Conservation (phyloP, 2,797 vertebrate species). For the Cercopithecus hamlyni region DNA sequence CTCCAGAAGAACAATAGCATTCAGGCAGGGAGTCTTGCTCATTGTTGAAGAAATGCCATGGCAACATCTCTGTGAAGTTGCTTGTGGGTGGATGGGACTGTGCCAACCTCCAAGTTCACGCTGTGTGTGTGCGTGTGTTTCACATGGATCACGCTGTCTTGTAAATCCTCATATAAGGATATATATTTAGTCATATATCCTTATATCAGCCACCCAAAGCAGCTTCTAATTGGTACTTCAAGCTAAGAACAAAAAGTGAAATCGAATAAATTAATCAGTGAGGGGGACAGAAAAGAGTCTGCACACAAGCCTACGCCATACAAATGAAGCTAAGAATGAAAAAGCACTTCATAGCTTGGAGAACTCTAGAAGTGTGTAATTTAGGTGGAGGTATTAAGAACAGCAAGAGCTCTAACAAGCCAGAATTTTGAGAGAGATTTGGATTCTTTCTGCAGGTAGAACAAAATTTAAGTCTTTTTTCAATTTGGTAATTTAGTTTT, state of each 20-base stretch:
- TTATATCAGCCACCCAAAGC: background rate
- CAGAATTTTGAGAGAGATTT: background rate
- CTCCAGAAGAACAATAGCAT: slow-evolving; percentile 50
- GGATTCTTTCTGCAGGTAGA: slow-evolving; percentile 22
- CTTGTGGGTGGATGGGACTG: background rate
- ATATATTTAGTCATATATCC: background rate
- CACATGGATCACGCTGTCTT: background rate
- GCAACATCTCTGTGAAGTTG: slow-evolving; percentile 63
- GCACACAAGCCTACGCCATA: accelerated
- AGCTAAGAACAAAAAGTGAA: background rate
- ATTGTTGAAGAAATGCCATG: slow-evolving; percentile 68
- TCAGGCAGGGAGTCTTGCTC: slow-evolving; percentile 18
- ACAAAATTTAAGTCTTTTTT: slow-evolving; percentile 4
- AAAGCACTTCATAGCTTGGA: background rate
- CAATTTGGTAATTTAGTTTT: background rate
- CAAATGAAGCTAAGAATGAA: background rate
- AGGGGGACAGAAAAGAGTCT: background rate
- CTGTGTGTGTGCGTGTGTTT: background rate
- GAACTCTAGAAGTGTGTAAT: background rate
- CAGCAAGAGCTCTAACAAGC: background rate
- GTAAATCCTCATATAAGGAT: background rate
- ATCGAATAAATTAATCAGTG: background rate
- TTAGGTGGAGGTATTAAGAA: background rate
- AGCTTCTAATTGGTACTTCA: slow-evolving; percentile 60
- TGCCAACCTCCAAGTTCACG: background rate